These are phyloP conservation scores for Mobula birostris DNA, from an alignment of 2,113 vertebrate species.

Conservation along the genomic window DNA sequence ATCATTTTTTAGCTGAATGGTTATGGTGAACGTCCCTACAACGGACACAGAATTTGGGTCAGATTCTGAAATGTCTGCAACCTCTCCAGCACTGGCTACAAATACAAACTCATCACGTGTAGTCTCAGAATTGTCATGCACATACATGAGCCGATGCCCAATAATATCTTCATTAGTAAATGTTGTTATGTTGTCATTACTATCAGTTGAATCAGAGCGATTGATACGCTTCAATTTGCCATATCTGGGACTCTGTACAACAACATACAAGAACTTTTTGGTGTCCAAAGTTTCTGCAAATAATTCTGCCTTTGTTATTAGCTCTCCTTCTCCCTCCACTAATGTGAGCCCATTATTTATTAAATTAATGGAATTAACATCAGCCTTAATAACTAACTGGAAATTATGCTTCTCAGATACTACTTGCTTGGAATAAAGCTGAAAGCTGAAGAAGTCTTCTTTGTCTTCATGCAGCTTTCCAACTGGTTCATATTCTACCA, in stretches of 20 bases:
- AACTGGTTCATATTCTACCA: slow-evolving; percentile 66
- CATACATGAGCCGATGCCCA: slow-evolving; percentile 66
- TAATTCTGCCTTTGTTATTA: slow-evolving; percentile 68
- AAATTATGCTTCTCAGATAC: slow-evolving; percentile 68
- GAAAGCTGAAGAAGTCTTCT: slow-evolving; percentile 69
- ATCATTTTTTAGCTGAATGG: slow-evolving; percentile 75
- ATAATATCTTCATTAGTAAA: slow-evolving; percentile 72
- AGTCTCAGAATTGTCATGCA: slow-evolving; percentile 81
- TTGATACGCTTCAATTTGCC: slow-evolving; percentile 67
- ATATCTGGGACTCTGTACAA: slow-evolving; percentile 63
- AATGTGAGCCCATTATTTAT: slow-evolving; percentile 69
- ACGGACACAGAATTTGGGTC: slow-evolving; percentile 46
- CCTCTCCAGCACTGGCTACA: slow-evolving; percentile 43
- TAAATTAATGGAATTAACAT: slow-evolving; percentile 61
- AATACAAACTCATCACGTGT: slow-evolving; percentile 65
- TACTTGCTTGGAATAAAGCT: slow-evolving; percentile 68
- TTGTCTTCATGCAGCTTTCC: slow-evolving; percentile 57
- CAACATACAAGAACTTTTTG: slow-evolving; percentile 63
- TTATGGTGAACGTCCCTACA: slow-evolving; percentile 65
- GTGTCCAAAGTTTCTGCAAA: slow-evolving; percentile 69
- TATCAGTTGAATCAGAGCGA: slow-evolving; percentile 60
- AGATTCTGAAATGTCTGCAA: slow-evolving; percentile 47
- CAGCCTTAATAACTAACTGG: slow-evolving; percentile 68
- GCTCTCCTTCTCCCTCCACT: slow-evolving; percentile 73
- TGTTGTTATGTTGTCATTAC: slow-evolving; percentile 56